Evolutionary conservation across 2,888 invertebrate genomes (phyloP), one percentile per base, ranked within the genome.

Genomic region (Helicoverpa assulta): DNA sequence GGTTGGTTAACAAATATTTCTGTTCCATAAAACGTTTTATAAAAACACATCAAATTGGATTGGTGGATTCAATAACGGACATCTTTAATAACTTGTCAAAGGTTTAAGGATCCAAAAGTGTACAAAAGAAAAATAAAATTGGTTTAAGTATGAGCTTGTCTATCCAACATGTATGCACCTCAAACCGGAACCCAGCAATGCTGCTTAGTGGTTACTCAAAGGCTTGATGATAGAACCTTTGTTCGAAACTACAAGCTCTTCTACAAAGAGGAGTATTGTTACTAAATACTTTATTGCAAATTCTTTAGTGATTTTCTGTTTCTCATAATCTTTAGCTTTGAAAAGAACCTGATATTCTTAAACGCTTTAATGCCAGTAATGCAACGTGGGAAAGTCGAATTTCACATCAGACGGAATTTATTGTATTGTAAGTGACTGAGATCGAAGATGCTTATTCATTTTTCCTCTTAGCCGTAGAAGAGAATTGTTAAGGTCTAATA

Each of bases 201-300:
- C 16, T 43, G 43, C 47, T 47, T n/a, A 47, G 47, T 5, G n/a
- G n/a, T 47, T 47, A 47, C 16, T n/a, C 47, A 47, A 47, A 47
- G 47, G 47, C 47, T n/a, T 5, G 47, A 47, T 47, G 47, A 47
- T 47, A 47, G 47, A 47, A n/a, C n/a, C 47, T 47, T n/a, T 47
- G 16, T 47, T 5, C n/a, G 40, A 14, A 4, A 40, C 40, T 40
- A 47, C 6, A n/a, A 47, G 47, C 16, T 47, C n/a, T n/a, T 2
- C n/a, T n/a, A 47, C 47, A 47, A 47, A 47, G 47, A 16, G 5
- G 16, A n/a, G 4, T 47, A 47, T 40, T 40, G 40, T n/a, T 47
- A 47, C 47, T n/a, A 47, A 47, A 47, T 47, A 47, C n/a, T 47
- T 47, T 6, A n/a, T 47, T 47, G 47, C n/a, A 47, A 47, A n/a